Percentiles rank a stretch among this genome's conserved stretches.
Conservation (phyloP, 2,888 invertebrate species). For the Scelioninae gen. 2 region DNA sequence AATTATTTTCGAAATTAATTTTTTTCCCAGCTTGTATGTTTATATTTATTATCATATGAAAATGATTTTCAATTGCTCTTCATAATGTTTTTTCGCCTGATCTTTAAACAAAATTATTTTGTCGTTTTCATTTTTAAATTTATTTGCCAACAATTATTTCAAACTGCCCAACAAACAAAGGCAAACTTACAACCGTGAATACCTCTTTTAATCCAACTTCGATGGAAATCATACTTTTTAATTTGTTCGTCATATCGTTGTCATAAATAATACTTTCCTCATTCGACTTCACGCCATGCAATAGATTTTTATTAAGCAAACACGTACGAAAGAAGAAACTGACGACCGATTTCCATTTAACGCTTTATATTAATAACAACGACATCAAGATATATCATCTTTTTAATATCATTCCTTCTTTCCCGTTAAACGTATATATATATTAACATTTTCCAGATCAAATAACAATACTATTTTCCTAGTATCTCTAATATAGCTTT, state of each 20-base stretch:
- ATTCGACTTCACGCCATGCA: conserved; percentile 4
- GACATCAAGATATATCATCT: not conserved
- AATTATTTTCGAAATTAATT: too few species aligned
- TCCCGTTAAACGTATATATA: conserved; percentile 10
- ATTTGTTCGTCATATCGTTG: not conserved
- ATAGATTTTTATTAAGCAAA: conserved; percentile 9
- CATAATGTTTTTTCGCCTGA: too few species aligned
- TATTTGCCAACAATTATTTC: too few species aligned
- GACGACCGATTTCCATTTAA: conserved; percentile 5
- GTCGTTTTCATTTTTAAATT: too few species aligned
- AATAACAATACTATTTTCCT: conserved; percentile 44
- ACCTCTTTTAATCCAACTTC: too few species aligned
- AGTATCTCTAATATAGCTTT: conserved; percentile 41
- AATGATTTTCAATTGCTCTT: too few species aligned
- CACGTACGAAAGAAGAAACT: not conserved
- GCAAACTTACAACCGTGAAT: too few species aligned
- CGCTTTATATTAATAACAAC: conserved; percentile 16
- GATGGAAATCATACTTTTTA: too few species aligned
- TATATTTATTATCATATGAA: too few species aligned
- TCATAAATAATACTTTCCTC: not conserved
- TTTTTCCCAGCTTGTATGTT: too few species aligned
- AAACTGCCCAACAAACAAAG: too few species aligned
- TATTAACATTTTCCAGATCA: conserved; percentile 25
- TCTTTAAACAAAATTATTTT: too few species aligned
- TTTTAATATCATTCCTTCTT: conserved; percentile 11